Evolutionary conservation across 2,888 invertebrate species (phyloP), one percentile per base, ranked within the genome.

Genomic region (Polietes domitor): DNA sequence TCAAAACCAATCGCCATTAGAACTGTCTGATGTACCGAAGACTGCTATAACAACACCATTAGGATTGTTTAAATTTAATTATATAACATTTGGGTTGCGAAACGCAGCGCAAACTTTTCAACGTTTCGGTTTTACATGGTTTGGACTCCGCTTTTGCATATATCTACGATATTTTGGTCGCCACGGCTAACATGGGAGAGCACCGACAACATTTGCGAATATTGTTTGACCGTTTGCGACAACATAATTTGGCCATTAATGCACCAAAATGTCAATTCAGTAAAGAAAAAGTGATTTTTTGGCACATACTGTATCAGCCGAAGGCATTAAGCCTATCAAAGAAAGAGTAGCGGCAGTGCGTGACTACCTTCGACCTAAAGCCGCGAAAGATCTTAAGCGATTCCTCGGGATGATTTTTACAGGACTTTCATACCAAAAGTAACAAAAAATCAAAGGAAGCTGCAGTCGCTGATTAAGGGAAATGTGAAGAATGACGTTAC

Each of bases 61-160:
- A 10, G 78, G 76, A 15, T 43, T 77, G 3, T 72, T 76, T 19
- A 75, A 81, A 26, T 79, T 81, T 19, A 32, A 83, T 0, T 61
- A 32, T 3, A 91, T 91, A 90, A 83, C 88, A 0, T 91, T 79
- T 24, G 73, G 73, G 7, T 19, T 79, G n/a, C 37, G 72, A 21
- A 79, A 79, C 55, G 65, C 79, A 6, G 72, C 58, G 7, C 73
- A 79, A 50, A 79, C 79, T 1, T 79, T 79, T n/a, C n/a, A n/a
- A n/a, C n/a, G n/a, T n/a, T n/a, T n/a, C n/a, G n/a, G n/a, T n/a
- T n/a, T n/a, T n/a, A n/a, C n/a, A n/a, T n/a, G n/a, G n/a, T n/a
- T n/a, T n/a, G n/a, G n/a, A n/a, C n/a, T n/a, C n/a, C n/a, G n/a
- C n/a, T n/a, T n/a, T n/a, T n/a, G n/a, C n/a, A n/a, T n/a, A n/a